Conservation (phyloP, 1,140 invertebrate genomes). For the Euura lappo region DNA sequence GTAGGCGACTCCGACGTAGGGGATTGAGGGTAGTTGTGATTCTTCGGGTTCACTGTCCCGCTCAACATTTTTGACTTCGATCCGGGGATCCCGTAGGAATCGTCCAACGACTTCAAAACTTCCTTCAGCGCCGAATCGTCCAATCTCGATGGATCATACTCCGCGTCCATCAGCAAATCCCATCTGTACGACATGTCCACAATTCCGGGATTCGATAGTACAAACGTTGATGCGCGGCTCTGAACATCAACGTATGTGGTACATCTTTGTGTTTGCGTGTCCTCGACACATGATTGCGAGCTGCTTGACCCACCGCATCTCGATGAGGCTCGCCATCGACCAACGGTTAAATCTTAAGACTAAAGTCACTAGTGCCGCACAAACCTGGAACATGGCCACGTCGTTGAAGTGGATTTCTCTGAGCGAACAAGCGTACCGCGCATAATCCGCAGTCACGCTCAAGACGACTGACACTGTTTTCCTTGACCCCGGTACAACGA, state of each 20-base stretch:
- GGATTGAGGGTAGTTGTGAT: too few relatives aligned
- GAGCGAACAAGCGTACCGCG: slow-evolving; percentile 35
- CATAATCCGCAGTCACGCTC: slow-evolving; percentile 37
- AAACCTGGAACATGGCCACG: slow-evolving; percentile 47
- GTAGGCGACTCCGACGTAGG: too few relatives aligned
- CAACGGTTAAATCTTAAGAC: too few relatives aligned
- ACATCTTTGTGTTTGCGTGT: slow-evolving; percentile 19
- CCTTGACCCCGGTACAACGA: slow-evolving; percentile 25
- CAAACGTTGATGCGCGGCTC: slow-evolving; percentile 17
- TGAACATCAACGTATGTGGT: too few relatives aligned
- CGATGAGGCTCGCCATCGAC: too few relatives aligned
- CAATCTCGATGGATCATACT: slow-evolving; percentile 17
- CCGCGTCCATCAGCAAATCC: slow-evolving; percentile 17
- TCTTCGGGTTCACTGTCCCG: too few relatives aligned
- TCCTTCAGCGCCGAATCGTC: slow-evolving; percentile 35
- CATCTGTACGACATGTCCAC: slow-evolving; percentile 38
- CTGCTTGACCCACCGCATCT: neutral
- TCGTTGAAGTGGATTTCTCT: slow-evolving; percentile 44
- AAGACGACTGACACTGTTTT: slow-evolving; percentile 30
- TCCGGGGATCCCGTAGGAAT: slow-evolving; percentile 34
- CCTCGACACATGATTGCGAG: slow-evolving; percentile 21
- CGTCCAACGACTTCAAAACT: too few relatives aligned
- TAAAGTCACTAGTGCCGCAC: neutral
- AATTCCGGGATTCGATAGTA: slow-evolving; percentile 33
- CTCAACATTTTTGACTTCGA: slow-evolving; percentile 24